Evolutionary conservation across 2,113 vertebrate species (phyloP), one percentile per base, ranked within the genome.

Genomic region (Stigmatopora nigra): DNA sequence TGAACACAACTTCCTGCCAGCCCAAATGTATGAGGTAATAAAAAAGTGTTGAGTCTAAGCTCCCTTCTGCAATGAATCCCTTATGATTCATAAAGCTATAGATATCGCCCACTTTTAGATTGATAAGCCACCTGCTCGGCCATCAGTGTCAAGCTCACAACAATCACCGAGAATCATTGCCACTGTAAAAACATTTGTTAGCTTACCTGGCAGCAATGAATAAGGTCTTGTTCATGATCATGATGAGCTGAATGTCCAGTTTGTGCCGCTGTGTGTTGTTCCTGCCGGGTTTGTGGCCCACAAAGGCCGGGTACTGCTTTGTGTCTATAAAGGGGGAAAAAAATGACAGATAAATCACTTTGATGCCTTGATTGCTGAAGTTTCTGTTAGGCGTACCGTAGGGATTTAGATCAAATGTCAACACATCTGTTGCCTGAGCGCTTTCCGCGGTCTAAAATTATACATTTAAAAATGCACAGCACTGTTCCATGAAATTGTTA

Each of bases 241-340:
- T 71, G 76, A 97, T 93, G 89, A 97, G 93, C 89, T 99, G 97
- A 87, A 99, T 94, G 87, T 99, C 97, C 92, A 98, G 89, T 79
- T 89, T 93, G 85, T 99, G 97, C 79, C 94, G 91, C 85, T 98
- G 97, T 0, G 97, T 97, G 91, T 87, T 92, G 91, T 98, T 98
- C 79, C 94, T 91, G 84, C 95, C 97, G 73, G 97, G 97, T 86
- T 95, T 99, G 92, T 99, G 97, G 84, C 97, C 97, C 85, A 98
- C 94, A 82, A 99, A 99, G 61, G 93, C 94, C 22, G 95, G 96
- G 90, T 98, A 99, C 87, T 98, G 97, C 91, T 93, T 98, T 78
- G 97, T 98, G 89, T 97, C 97, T 98, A 92, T 11, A 74, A 72
- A 14, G 41, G 2, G 41, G 31, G n/a, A n/a, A 65, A 7, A 53